Evolutionary conservation across 2,797 vertebrate genomes (phyloP), one percentile per base, ranked within the genome.

Genomic region (Bradypodion ventrale): DNA sequence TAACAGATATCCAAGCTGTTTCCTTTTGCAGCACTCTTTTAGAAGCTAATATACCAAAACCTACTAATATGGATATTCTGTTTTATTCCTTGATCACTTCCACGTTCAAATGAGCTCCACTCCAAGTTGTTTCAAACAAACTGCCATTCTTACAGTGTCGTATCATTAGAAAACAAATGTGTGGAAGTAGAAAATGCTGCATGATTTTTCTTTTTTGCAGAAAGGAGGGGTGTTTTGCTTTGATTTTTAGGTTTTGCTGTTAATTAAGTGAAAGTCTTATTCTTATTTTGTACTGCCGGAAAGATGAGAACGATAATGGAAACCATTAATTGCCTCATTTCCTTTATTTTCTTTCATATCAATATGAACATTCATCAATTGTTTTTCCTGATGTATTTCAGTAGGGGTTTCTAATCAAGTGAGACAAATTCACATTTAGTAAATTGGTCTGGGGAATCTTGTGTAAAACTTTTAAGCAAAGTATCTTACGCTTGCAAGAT

Each of bases 321-420:
- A 65, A 63, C 63, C 59, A 75, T 49, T 79, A 79, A 32, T 46
- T 79, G 77, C n/a, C 23, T 65, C 59, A 56, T 80, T 59, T 46
- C n/a, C 16, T 62, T 82, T 52, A 65, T 75, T 74, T 74, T 37
- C 42, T 63, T 62, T 49, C 32, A 49, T 46, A 7, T 35, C 12
- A 27, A 19, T 49, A n/a, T 82, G 32, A 75, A 82, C 8, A 42
- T 82, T 75, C 72, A 75, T 62, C 70, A 82, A 3, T 75, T 74
- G 44, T 75, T 82, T 42, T 56, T 35, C 6, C 19, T 46, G 56
- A 49, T 37, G 60, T 62, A 65, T n/a, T 52, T 75, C 25, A 66
- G 10, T 40, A 66, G 44, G 16, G 35, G 21, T 75, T 83, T 83
- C 62, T 10, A 23, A 29, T n/a, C 5, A 66, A 40, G 19, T 52